Base-by-base conservation (phyloP, 2,888 invertebrate species). In the Nasonia oneida region DNA sequence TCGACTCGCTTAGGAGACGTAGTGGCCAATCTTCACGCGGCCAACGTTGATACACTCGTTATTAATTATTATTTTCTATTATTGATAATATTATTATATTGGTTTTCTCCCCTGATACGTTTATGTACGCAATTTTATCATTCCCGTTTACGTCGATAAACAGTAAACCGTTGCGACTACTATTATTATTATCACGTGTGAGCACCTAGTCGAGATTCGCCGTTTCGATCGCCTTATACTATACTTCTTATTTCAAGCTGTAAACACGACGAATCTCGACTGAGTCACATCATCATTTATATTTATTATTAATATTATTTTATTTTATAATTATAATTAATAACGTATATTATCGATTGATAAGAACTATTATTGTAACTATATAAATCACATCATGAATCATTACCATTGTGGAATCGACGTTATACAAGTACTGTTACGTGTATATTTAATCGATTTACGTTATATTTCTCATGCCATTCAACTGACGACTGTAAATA, bases 401-500 rank as follows among this genome's bases (percentile, higher is more conserved):
- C 50, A 50, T 82, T 74, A 79, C 75, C 70, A 81, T 74, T 82
- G 57, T 61, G 33, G 74, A 75, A 33, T 42, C 57, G 42, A 76
- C 47, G 29, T 70, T 61, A 61, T 76, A 50, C 67, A 75, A 82
- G 42, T 83, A 47, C 29, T 75, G 70, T 75, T 50, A 74, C 47
- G 83, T n/a, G 57, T 61, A n/a, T 80, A 83, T 84, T 85, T 76
- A 80, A 29, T 83, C 61, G 75, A 80, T 83, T 84, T 75, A 81
- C 71, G 50, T 86, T 76, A 86, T 8, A 39, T 61, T 83, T 79
- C 71, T 82, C 87, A 85, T 86, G 86, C 88, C 88, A 89, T 88
- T 88, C 3, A 88, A 42, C 87, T 88, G 88, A 88, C 86, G 80
- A 87, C 76, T 89, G 89, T 90, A 90, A 64, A 89, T 89, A 89